A percentile compares a stretch with the other conserved stretches of the same genome.
phyloP scores from a whole-genome alignment of 2,888 invertebrate species.

The Caprella mutica region DNA sequence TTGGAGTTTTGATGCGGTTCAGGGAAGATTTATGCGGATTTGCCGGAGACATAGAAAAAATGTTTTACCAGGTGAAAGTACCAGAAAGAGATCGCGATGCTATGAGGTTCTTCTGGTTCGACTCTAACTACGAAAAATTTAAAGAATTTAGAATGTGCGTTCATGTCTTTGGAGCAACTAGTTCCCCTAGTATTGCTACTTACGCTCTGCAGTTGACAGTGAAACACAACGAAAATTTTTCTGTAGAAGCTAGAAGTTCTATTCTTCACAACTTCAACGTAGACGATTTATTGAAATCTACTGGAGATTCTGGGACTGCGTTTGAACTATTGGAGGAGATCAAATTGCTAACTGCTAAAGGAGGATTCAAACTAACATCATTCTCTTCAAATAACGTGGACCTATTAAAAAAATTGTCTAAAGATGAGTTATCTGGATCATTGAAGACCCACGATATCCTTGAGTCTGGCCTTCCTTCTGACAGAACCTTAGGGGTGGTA shows the following conservation, averaged over 20 bases:
- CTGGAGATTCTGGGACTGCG: neutral
- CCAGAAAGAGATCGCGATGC: constrained; percentile 1
- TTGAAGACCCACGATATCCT: neutral
- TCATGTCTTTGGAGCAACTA: neutral
- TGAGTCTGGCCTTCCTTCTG: neutral
- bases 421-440: neutral
- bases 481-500: constrained; percentile 1
- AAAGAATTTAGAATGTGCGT: neutral
- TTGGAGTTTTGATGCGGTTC: constrained; percentile 6
- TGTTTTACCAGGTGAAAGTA: constrained; percentile 8
- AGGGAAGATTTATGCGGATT: constrained; percentile 1
- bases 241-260: neutral
- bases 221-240: too few relatives aligned
- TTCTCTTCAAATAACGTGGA: neutral
- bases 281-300: constrained; percentile 9
- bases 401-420: neutral
- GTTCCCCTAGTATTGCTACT: neutral
- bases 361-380: constrained; percentile 6
- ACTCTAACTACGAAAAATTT: neutral
- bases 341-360: neutral
- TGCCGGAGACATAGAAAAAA: constrained; percentile 5
- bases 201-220: constrained; percentile 5
- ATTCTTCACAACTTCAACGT: constrained; percentile 7
- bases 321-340: neutral
- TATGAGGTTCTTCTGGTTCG: constrained; percentile 6